Base-by-base conservation (phyloP, 2,888 invertebrate genomes). In the Augiades crinisus region DNA sequence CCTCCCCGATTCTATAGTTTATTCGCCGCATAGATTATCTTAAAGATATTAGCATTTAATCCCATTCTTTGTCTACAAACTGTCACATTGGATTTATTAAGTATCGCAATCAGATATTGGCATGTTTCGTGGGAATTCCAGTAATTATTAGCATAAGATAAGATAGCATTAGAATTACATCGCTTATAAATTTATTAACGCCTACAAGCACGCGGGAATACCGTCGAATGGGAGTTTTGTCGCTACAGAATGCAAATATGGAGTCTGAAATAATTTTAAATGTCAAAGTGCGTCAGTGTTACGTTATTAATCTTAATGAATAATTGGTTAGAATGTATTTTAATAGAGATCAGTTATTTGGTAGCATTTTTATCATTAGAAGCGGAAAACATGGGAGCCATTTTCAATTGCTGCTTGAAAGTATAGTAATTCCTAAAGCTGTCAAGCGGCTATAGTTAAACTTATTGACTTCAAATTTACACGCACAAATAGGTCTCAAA, bases 21-120 rank as follows among this genome's bases (percentile, higher is more conserved):
- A 51, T 47, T 44, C 46, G 33, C 37, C 52, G 54, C 43, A 52
- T 47, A 46, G 54, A 55, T 57, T 55, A 53, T 53, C 45, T 49
- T 44, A 54, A 44, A 30, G 60, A 56, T 64, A 68, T 67, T 64
- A 64, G 59, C 63, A 65, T 72, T 72, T 64, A 66, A 68, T 65
- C 56, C 57, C 62, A 67, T 71, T 74, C 68, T 70, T 72, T 68
- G 64, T 58, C 60, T 55, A 56, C 52, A 45, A 55, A 55, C 58
- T 62, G 61, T 67, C 63, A 55, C 55, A 57, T 54, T 54, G 54
- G 58, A 67, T 74, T 74, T 72, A 75, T 67, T 69, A 63, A 59
- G 56, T 60, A 62, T 57, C 61, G 62, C 65, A 67, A 71, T 71
- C 69, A 65, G 75, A 71, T 72, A 72, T 59, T 63, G 60, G 64